Base-by-base conservation (phyloP, 2,888 invertebrate genomes). In the Ceraclea dissimilis region DNA sequence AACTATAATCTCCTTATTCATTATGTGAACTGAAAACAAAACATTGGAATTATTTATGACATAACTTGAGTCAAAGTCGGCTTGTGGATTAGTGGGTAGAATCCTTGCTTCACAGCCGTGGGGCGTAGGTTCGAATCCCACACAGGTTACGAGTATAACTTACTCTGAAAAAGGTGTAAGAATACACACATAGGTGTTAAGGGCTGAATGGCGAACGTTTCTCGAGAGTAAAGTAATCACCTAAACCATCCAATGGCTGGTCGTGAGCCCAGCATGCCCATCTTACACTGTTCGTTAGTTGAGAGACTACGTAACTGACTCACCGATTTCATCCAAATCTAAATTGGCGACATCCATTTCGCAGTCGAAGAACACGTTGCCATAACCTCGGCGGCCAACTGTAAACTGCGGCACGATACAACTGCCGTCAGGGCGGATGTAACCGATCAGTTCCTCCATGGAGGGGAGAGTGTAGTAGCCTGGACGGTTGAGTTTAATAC, bases 381-480 rank as follows among this genome's bases (percentile, higher is more conserved):
- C 97, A 69, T 93, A 96, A 63, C 91, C 91, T 63, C 84, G 82
- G 8, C 96, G 82, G 0, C 95, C 96, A 56, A 97, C 80, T 0
- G 93, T 91, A 60, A 97, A 87, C 63, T 91, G 86, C 5, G 91
- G 88, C 1, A 96, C 88, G 13, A 88, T 73, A 68, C 94, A 95
- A 2, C 84, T 79, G 0, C 90, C 90, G 66, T 91, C 86, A 4
- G 86, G 81, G 1, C 83, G 78, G 44, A 89, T 75, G 68, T 84
- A 85, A 1, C 79, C 81, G 0, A 67, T 80, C 65, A 99, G 79
- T 63, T 93, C 89, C 43, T 92, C 88, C 57, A 95, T 67, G 0
- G 86, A 73, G 0, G 98, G 98, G 60, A 93, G 84, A 0, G 93
- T 94, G 70, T 93, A 98, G 71, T 98, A 98, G 5, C 94, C 96